These are phyloP conservation scores for Circaetus cinerascens DNA, from an alignment of 2,113 vertebrate species.

Conservation along the genomic window DNA sequence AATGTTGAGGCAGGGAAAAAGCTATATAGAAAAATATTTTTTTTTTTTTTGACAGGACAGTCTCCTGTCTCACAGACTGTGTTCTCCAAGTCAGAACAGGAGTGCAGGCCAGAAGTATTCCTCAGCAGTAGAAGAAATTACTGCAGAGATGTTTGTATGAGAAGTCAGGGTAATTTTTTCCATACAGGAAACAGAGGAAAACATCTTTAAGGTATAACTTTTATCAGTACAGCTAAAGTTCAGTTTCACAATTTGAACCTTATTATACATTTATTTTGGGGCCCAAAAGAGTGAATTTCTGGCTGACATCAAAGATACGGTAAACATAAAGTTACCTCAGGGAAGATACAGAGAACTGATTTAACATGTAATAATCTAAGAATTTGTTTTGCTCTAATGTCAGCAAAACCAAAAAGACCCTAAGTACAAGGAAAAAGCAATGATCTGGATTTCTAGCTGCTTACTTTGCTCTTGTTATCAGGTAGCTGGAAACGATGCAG, in stretches of 20 bases:
- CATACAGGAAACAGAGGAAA: not conserved
- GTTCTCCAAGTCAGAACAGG: not conserved
- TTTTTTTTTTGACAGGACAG: not conserved
- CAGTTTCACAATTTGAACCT: not conserved
- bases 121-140: not conserved
- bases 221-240: not conserved
- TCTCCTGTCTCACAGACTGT: not conserved
- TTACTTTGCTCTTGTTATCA: not conserved
- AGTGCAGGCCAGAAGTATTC: not conserved
- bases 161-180: not conserved
- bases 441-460: not conserved
- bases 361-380: not conserved
- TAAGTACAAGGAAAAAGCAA: not conserved
- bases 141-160: not conserved
- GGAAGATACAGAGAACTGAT: not conserved
- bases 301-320: not conserved
- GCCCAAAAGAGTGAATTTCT: not conserved
- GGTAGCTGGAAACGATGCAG: not conserved
- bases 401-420: not conserved
- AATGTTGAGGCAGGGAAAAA: fast-evolving
- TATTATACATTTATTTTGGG: not conserved
- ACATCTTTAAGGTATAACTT: not conserved
- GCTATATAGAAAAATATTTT: not conserved
- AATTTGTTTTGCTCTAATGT: not conserved
- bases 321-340: not conserved